Percentiles rank a stretch among this genome's conserved stretches.
Evolutionary conservation across 2,888 invertebrate species (phyloP).

Genomic region (Patella ulyssiponensis): DNA sequence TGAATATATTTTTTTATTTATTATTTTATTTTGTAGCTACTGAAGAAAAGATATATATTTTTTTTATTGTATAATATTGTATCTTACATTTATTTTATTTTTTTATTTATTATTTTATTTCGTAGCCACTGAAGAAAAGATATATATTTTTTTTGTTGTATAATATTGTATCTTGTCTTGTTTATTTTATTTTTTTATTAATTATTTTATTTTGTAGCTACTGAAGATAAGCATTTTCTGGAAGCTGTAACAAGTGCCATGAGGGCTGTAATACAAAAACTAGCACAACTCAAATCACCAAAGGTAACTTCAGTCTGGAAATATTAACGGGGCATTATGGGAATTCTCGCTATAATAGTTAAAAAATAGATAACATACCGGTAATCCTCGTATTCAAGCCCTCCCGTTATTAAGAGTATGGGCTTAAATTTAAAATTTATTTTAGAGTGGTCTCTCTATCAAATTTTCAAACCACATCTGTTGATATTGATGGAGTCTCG

Average conservation of each 20-base stretch:
- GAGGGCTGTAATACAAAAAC: slow-evolving; percentile 82
- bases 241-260: slow-evolving; percentile 83
- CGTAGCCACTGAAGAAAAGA: slow-evolving; percentile 57
- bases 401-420: too few species aligned
- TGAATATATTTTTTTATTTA: not conserved
- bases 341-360: too few species aligned
- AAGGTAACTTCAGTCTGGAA: slow-evolving; percentile 43
- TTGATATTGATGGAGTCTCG: too few species aligned
- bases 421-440: too few species aligned
- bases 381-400: too few species aligned
- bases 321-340: not conserved
- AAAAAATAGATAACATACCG: too few species aligned
- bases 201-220: slow-evolving; percentile 36
- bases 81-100: not conserved
- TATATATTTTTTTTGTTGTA: slow-evolving; percentile 18
- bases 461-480: too few species aligned
- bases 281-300: slow-evolving; percentile 74
- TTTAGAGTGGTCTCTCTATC: too few species aligned
- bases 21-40: slow-evolving; percentile 39
- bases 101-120: slow-evolving; percentile 4
- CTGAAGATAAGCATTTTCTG: slow-evolving; percentile 72
- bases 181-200: too few species aligned
- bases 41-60: slow-evolving; percentile 51
- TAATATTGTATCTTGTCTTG: too few species aligned
- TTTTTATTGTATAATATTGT: too few species aligned